These are phyloP conservation scores for Cairina moschata DNA, from an alignment of 2,113 vertebrate genomes.

Conservation along the genomic window DNA sequence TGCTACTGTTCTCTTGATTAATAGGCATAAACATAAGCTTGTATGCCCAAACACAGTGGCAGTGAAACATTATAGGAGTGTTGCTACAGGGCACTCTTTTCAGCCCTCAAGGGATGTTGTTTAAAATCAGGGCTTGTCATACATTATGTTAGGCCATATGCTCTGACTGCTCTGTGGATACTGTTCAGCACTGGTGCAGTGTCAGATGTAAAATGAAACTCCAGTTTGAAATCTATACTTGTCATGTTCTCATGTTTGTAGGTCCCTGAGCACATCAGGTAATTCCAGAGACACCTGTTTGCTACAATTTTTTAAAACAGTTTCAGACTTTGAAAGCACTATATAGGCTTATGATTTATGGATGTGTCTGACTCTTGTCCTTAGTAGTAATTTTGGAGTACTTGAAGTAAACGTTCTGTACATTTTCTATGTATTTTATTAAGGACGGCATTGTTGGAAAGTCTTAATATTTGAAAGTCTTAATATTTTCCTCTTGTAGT, in stretches of 20 bases:
- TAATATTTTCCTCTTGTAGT: background rate
- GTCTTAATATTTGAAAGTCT: background rate
- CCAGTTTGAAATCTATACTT: slow-evolving; percentile 26
- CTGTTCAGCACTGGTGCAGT: background rate
- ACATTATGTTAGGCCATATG: slow-evolving; percentile 45
- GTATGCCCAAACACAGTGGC: background rate
- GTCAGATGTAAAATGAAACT: slow-evolving; percentile 27
- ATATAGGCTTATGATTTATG: background rate
- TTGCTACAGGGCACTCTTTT: background rate
- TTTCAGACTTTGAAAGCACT: background rate
- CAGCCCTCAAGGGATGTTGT: background rate
- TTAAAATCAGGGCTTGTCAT: slow-evolving; percentile 40
- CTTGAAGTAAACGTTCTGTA: background rate
- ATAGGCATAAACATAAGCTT: background rate
- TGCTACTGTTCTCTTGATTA: background rate
- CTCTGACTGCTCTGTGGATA: background rate
- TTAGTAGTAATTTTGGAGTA: background rate
- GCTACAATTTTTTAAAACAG: background rate
- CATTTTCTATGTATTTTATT: background rate
- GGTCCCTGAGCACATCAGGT: slow-evolving; percentile 32
- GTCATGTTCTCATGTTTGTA: slow-evolving; percentile 11
- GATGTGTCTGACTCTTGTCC: background rate
- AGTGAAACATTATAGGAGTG: background rate
- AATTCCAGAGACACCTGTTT: slow-evolving; percentile 42
- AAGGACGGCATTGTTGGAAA: rapidly evolving